These are phyloP conservation scores for Latrodectus elegans DNA, from an alignment of 2,888 invertebrate species.

Conservation along the genomic window DNA sequence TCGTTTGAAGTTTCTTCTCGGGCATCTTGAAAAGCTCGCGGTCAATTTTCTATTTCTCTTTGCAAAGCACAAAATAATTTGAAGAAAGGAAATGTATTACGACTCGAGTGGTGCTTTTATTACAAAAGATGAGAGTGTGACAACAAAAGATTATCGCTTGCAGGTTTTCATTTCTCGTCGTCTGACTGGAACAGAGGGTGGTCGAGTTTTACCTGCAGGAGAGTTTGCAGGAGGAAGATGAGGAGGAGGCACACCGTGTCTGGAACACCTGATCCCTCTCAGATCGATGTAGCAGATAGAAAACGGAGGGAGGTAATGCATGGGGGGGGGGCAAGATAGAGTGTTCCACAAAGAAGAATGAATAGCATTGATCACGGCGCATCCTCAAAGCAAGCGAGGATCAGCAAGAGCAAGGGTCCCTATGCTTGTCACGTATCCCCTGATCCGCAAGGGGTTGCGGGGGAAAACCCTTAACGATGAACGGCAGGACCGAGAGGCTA, in stretches of 20 bases:
- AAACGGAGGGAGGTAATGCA: background rate
- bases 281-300: slow-evolving; percentile 58
- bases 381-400: slow-evolving; percentile 41
- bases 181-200: slow-evolving; percentile 5
- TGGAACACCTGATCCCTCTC: slow-evolving; percentile 59
- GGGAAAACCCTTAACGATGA: slow-evolving; percentile 63
- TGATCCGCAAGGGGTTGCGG: slow-evolving; percentile 52
- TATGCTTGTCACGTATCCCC: slow-evolving; percentile 60
- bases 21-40: too few relatives aligned
- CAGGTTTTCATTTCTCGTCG: background rate
- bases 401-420: background rate
- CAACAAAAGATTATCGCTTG: too few relatives aligned
- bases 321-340: slow-evolving; percentile 22
- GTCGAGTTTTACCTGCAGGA: slow-evolving; percentile 34
- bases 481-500: slow-evolving; percentile 11
- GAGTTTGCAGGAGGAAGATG: background rate
- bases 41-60: too few relatives aligned
- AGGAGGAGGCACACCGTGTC: slow-evolving; percentile 25
- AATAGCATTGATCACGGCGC: slow-evolving; percentile 59
- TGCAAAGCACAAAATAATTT: too few relatives aligned
- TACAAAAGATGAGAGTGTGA: too few relatives aligned
- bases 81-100: too few relatives aligned
- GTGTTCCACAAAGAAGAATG: slow-evolving; percentile 44
- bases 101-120: too few relatives aligned
- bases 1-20: too few relatives aligned